These are phyloP conservation scores for Pica pica DNA, from an alignment of 2,113 vertebrate genomes.

Conservation along the genomic window DNA sequence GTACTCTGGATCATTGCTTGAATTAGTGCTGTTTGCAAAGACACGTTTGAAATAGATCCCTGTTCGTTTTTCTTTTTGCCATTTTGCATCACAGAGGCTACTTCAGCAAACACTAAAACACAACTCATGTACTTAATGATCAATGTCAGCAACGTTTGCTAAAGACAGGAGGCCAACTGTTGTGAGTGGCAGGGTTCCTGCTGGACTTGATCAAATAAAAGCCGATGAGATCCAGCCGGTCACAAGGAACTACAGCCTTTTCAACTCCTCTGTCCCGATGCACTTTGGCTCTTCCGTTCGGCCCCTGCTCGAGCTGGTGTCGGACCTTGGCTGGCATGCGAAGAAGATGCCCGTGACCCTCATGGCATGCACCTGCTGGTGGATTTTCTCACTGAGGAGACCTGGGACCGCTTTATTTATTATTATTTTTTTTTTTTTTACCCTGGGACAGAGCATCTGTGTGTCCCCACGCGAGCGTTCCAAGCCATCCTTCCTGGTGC, in stretches of 20 bases:
- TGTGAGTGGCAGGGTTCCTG: accelerated
- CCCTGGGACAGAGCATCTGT: not conserved
- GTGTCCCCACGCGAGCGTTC: accelerated
- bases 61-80: not conserved
- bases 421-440: accelerated
- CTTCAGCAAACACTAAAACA: not conserved
- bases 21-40: not conserved
- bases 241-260: accelerated
- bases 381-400: not conserved
- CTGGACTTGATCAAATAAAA: not conserved
- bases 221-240: accelerated
- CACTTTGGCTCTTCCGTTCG: accelerated
- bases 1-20: not conserved
- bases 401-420: accelerated
- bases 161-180: not conserved
- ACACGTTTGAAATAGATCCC: not conserved
- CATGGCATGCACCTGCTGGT: accelerated
- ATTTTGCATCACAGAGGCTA: not conserved
- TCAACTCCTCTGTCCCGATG: accelerated
- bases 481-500: accelerated
- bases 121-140: not conserved
- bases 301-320: no score
- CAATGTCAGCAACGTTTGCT: accelerated
- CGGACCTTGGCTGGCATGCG: not conserved
- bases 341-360: not conserved